Base-by-base conservation (phyloP, 2,797 vertebrate species). In the Sebastes kiyomatsui region DNA sequence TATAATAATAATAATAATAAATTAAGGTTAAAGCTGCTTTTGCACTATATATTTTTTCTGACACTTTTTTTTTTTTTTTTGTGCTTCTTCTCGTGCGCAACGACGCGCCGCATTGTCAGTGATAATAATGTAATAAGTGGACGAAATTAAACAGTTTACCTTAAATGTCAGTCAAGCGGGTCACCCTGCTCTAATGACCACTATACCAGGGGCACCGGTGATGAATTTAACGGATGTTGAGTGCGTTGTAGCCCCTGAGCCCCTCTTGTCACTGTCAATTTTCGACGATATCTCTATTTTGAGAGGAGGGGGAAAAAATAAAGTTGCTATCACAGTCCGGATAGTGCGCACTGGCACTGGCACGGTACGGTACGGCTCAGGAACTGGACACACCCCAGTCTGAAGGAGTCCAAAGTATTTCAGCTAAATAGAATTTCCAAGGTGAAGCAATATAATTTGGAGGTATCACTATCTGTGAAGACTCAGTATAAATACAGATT, bases 191-290 rank as follows among this genome's bases (percentile, higher is more conserved):
- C 87, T 90, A 96, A 97, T 97, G 97, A 96, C 95, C 96, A 95
- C 96, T 96, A 38, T 38, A 95, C 95, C 96, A 95, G 88, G 92
- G 96, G 96, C 97, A 96, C 96, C 96, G 96, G 95, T 97, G 96
- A 95, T 97, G 96, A 95, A 98, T 98, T 98, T 98, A 97, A 96
- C 95, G 97, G 96, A 95, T 98, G 97, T 98, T 97, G 97, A 97
- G 96, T 97, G 96, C 94, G 96, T 96, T 97, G 96, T 96, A 96
- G 97, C 96, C 96, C 96, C 96, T 95, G 96, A 97, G 97, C 97
- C 97, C 97, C 97, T 97, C 97, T 96, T 98, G 98, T 99, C 97
- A 97, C 96, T 98, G 97, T 97, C 97, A 98, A 98, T 98, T 98
- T 98, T 96, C 95, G 92, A 93, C 94, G 97, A 99, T 98, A 98